Base-by-base conservation (phyloP, 1,140 invertebrate genomes). In the Bicyclus anynana region DNA sequence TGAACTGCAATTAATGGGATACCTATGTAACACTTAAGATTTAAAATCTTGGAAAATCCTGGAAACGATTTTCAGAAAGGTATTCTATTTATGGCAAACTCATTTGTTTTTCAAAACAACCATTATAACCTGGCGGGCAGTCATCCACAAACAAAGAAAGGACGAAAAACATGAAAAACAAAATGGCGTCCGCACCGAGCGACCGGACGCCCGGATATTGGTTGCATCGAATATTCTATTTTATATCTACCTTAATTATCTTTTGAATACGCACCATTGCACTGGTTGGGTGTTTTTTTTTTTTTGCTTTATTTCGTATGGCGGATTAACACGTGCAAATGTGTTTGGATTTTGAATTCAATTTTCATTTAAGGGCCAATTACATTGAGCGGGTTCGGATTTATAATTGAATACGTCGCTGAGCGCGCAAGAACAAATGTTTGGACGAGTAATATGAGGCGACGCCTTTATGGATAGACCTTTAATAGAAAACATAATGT, bases 171-270 rank as follows among this genome's bases (percentile, higher is more conserved):
- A 53, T 47, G 20, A 58, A 74, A 67, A 72, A 77, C 68, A 84
- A 81, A 86, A 86, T 82, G 81, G 76, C 73, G 59, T 51, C 68
- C 21, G 5, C 5, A 56, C 59, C 62, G 67, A 72, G 64, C 66
- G 67, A 46, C 60, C 66, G 58, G n/a, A n/a, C n/a, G n/a, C n/a
- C 69, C 75, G 78, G 78, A 81, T 80, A 86, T 86, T 80, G 76
- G 72, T 72, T 72, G 62, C 67, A 72, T 80, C 67, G 80, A 84
- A 84, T 84, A 80, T 83, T 80, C 77, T 80, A 82, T 82, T 85
- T 85, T 84, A 75, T 84, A 84, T 82, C 77, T 72, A 70, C 67
- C 55, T 83, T 84, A 82, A 86, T 86, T 82, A 86, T 83, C 83
- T 76, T 69, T 75, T 72, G 68, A 74, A 71, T 76, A 63, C 49